Evolutionary conservation across 2,797 vertebrate genomes (phyloP), one percentile per base, ranked within the genome.

Genomic region (Melanotaenia boesemani): DNA sequence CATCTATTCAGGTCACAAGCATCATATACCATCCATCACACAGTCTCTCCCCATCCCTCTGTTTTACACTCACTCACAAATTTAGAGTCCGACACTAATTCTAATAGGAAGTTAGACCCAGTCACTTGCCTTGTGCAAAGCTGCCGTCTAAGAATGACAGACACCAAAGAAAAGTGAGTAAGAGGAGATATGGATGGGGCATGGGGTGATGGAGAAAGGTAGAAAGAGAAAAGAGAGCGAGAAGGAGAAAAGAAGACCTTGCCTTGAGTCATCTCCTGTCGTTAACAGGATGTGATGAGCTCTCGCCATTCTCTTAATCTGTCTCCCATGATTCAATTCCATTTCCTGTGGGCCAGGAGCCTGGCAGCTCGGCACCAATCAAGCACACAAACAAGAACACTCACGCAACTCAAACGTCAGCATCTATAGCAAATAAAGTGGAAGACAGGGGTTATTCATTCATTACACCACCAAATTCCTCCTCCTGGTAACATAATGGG

Each of bases 311-410:
- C 95, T 96, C 95, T 96, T 97, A 96, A 97, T 97, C 97, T 96
- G 95, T 95, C 96, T 96, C 94, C 95, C 95, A 95, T 96, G 97
- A 97, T 96, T 96, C 96, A 97, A 96, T 97, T 90, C 83, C 82
- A 87, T 86, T 92, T 91, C 90, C 88, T 92, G 83, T 87, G 87
- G 81, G 86, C 83, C 9, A 70, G 82, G 52, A 87, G 96, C 95
- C 96, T 95, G 94, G 94, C 94, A 96, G 80, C 84, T 77, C 68
- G 3, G 73, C 78, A 84, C 87, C 83, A 82, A 83, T 84, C 83
- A 86, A 52, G 63, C 85, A 81, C 73, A 84, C 76, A 88, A 86
- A 86, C 78, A 91, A 70, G 81, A 41, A 8, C 63, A 64, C 57
- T 44, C 63, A 66, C 72, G 58, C 72, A 76, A 58, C 32, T 10